Percentiles rank a stretch among this genome's conserved stretches.
Evolutionary conservation across 1,140 invertebrate genomes (phyloP).

Genomic region (Magallana angulata): DNA sequence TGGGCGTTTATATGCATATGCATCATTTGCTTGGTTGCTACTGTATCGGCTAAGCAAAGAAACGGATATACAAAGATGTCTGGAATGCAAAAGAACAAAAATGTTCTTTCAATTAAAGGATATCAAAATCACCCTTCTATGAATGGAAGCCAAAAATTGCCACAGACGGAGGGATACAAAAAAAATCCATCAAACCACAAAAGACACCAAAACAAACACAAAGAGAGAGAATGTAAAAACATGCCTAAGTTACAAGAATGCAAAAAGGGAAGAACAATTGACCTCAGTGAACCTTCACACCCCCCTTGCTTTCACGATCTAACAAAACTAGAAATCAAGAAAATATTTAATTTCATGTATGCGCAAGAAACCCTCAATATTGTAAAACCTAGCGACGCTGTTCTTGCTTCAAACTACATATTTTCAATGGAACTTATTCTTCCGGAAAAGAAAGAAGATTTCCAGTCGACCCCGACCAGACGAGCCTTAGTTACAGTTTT

Average conservation of each 20-base stretch:
- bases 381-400: neutral
- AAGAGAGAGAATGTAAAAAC: no score
- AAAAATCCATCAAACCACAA: no score
- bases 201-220: no score
- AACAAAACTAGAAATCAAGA: conserved; percentile 7
- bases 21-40: no score
- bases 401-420: neutral
- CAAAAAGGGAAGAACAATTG: neutral
- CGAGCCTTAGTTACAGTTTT: conserved; percentile 8
- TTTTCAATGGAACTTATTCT: conserved; percentile 18
- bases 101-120: no score
- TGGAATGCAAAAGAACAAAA: no score
- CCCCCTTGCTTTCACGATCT: conserved; percentile 28
- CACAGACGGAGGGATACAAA: no score
- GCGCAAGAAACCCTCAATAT: neutral
- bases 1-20: no score
- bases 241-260: neutral
- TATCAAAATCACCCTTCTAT: no score
- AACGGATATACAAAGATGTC: no score
- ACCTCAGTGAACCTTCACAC: neutral
- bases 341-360: neutral
- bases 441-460: neutral
- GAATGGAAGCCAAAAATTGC: no score
- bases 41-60: no score
- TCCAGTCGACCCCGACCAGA: neutral